These are phyloP conservation scores for Sinohyriopsis cumingii DNA, from an alignment of 2,888 invertebrate species.

Conservation along the genomic window DNA sequence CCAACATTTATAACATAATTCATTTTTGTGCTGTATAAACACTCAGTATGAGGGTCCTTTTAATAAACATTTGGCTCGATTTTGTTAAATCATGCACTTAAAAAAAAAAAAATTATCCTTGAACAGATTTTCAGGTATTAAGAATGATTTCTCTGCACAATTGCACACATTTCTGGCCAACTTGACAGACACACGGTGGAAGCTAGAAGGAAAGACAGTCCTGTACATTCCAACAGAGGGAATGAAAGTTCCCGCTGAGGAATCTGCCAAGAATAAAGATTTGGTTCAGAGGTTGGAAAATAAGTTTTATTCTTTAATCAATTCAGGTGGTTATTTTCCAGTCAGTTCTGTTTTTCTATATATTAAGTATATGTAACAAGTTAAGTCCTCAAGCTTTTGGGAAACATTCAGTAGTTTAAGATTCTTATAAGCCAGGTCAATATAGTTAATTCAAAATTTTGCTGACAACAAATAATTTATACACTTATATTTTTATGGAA, in stretches of 20 bases:
- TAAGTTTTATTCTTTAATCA: constrained; percentile 47
- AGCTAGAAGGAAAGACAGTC: constrained; percentile 87
- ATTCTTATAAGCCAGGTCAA: too few species aligned
- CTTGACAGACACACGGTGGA: constrained; percentile 87
- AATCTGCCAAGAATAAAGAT: constrained; percentile 83
- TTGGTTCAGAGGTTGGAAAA: constrained; percentile 87
- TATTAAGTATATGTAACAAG: neutral
- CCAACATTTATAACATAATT: too few species aligned
- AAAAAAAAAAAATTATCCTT: constrained; percentile 29
- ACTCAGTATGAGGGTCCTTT: too few species aligned
- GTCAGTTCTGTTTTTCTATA: neutral
- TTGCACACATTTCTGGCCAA: constrained; percentile 86
- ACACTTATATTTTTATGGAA: too few species aligned
- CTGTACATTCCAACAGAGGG: constrained; percentile 88
- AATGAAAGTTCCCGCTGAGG: constrained; percentile 78
- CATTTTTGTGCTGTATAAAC: too few species aligned
- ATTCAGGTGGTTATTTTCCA: neutral
- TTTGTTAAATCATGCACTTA: too few species aligned
- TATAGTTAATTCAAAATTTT: too few species aligned
- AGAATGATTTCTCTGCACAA: constrained; percentile 84
- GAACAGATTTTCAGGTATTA: constrained; percentile 75
- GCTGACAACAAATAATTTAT: too few species aligned
- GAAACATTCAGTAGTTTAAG: too few species aligned
- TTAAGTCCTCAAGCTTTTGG: too few species aligned
- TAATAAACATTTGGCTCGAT: too few species aligned